Conservation (phyloP, 2,113 vertebrate species). For the Grantiella picta region DNA sequence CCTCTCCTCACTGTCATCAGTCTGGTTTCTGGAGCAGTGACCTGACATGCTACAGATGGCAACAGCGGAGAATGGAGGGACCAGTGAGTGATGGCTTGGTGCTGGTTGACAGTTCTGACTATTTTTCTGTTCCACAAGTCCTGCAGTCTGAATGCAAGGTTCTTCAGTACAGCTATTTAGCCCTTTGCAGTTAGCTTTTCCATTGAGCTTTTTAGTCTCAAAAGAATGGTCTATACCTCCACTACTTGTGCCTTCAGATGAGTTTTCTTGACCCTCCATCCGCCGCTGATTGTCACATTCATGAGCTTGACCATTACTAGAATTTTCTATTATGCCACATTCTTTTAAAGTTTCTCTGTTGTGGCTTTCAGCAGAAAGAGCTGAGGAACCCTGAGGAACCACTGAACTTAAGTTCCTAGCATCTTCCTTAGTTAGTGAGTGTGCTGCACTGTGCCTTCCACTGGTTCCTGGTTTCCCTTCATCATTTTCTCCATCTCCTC, state of each 20-base stretch:
- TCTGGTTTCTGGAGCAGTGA: constrained; percentile 72
- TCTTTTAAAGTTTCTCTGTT: constrained; percentile 67
- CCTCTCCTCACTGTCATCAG: constrained; percentile 74
- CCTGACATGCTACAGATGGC: constrained; percentile 63
- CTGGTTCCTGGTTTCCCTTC: constrained; percentile 77
- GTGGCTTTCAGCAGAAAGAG: constrained; percentile 52
- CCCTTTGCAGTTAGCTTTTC: constrained; percentile 75
- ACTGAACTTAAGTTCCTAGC: background rate
- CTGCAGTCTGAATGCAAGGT: constrained; percentile 41
- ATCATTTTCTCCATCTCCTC: constrained; percentile 64
- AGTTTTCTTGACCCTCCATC: constrained; percentile 66
- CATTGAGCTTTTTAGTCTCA: constrained; percentile 79
- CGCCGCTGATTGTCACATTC: constrained; percentile 55
- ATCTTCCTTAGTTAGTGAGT: constrained; percentile 51
- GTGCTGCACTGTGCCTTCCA: constrained; percentile 56
- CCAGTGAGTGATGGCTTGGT: constrained; percentile 55
- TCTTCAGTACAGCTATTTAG: constrained; percentile 71
- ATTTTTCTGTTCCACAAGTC: constrained; percentile 54
- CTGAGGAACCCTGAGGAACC: constrained; percentile 36
- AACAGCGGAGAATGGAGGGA: constrained; percentile 52
- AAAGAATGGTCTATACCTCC: constrained; percentile 70
- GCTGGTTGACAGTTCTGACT: constrained; percentile 60
- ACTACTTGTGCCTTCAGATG: constrained; percentile 55
- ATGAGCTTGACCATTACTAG: constrained; percentile 45
- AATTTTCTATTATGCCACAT: constrained; percentile 51